Conservation (phyloP, 2,888 invertebrate genomes). For the Carterocephalus palaemon region DNA sequence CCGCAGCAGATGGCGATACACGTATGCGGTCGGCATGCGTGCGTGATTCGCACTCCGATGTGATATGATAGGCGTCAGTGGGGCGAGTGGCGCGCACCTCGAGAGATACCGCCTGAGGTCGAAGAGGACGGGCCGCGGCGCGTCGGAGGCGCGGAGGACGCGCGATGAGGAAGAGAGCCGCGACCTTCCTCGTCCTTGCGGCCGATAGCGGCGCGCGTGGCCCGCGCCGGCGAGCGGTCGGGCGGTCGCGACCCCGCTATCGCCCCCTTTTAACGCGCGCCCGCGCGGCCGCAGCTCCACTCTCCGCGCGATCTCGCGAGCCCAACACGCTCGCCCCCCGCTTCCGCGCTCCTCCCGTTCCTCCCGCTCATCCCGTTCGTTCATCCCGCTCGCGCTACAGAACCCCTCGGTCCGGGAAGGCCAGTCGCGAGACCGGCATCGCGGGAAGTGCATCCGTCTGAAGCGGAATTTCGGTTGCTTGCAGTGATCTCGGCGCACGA, state of each 20-base stretch:
- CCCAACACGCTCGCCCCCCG: background rate
- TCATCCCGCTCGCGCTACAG: too few species aligned
- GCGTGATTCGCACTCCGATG: conserved; percentile 43
- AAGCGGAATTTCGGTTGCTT: conserved; percentile 43
- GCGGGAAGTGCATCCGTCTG: conserved; percentile 32
- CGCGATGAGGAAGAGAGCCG: conserved; percentile 25
- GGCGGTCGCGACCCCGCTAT: conserved; percentile 57
- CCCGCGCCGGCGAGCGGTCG: conserved; percentile 54
- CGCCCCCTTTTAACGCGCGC: conserved; percentile 59
- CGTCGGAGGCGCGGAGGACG: conserved; percentile 24
- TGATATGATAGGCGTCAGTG: conserved; percentile 38
- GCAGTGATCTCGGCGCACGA: conserved; percentile 39
- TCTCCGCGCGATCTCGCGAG: conserved; percentile 43
- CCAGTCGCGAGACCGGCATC: background rate
- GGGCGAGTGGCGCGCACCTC: conserved; percentile 38
- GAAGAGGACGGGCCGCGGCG: conserved; percentile 40
- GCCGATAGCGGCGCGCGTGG: conserved; percentile 56
- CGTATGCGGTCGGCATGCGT: conserved; percentile 1
- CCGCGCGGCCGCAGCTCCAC: conserved; percentile 47
- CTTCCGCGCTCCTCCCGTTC: background rate
- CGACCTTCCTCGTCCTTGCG: conserved; percentile 72
- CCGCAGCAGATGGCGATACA: background rate
- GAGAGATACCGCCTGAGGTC: conserved; percentile 49
- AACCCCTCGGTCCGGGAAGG: too few species aligned
- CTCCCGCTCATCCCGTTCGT: too few species aligned